A percentile compares a stretch with the other conserved stretches of the same genome.
Conservation (phyloP, 2,113 vertebrate genomes). For the rat (Rattus norvegicus) region DNA sequence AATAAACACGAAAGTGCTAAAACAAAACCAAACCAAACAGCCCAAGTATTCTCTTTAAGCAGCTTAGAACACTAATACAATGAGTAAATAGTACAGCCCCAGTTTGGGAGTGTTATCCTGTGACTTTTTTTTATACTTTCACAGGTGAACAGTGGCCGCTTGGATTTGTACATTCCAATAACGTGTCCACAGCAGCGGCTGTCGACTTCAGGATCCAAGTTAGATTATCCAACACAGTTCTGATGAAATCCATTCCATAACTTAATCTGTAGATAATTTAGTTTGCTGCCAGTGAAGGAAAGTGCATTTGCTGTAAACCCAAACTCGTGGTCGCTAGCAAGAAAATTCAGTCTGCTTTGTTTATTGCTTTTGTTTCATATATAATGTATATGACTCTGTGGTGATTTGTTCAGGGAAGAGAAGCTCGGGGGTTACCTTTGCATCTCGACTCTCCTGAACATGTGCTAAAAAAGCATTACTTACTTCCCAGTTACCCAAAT, state of each 20-base stretch:
- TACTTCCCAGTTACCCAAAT: constrained; percentile 62
- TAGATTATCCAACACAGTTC: constrained; percentile 85
- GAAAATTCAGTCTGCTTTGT: constrained; percentile 80
- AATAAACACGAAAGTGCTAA: constrained; percentile 36
- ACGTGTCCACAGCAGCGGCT: constrained; percentile 83
- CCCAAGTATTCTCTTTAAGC: constrained; percentile 49
- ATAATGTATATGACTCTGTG: constrained; percentile 75
- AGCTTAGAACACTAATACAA: constrained; percentile 21
- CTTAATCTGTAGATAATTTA: constrained; percentile 86
- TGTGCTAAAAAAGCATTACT: constrained; percentile 20
- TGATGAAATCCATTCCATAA: constrained; percentile 87
- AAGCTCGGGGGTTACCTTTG: constrained; percentile 64
- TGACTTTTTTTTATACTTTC: constrained; percentile 72
- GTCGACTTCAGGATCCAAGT: constrained; percentile 83
- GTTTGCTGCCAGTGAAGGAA: constrained; percentile 83
- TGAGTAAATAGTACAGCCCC: constrained; percentile 59
- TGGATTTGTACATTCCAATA: constrained; percentile 76
- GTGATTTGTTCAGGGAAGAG: constrained; percentile 71
- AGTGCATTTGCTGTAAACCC: constrained; percentile 84
- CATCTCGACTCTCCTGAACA: constrained; percentile 53
- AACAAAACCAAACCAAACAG: background rate
- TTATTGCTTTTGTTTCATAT: constrained; percentile 82
- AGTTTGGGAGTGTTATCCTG: constrained; percentile 31
- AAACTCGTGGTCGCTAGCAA: constrained; percentile 71
- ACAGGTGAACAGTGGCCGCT: constrained; percentile 53